phyloP scores from a whole-genome alignment of 2,113 vertebrate species.

The Abramis brama region DNA sequence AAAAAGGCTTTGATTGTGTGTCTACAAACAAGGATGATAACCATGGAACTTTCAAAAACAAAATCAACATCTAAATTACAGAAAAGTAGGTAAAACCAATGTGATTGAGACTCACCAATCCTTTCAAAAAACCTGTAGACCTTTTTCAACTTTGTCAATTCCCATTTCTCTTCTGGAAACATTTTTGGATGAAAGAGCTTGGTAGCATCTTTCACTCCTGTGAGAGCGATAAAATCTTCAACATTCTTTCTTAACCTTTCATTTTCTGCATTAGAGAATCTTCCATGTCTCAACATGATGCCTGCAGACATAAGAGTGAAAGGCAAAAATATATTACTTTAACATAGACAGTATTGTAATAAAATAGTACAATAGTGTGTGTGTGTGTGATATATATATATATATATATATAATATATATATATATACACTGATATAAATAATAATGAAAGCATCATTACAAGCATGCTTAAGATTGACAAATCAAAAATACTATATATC shows the following conservation, averaged over 20 bases:
- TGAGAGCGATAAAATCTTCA: constrained; percentile 66
- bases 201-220: constrained; percentile 56
- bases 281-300: constrained; percentile 59
- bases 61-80: neutral
- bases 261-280: constrained; percentile 65
- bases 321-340: neutral
- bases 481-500: neutral
- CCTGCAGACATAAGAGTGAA: constrained; percentile 54
- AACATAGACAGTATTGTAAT: neutral
- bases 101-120: constrained; percentile 61
- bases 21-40: neutral
- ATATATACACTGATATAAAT: neutral
- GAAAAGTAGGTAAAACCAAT: neutral
- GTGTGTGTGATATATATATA: too few relatives aligned
- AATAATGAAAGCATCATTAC: neutral
- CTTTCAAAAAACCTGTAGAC: constrained; percentile 61
- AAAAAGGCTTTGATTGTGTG: too few relatives aligned
- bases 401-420: too few relatives aligned
- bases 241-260: constrained; percentile 63
- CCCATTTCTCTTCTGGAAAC: constrained; percentile 45
- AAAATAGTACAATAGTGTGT: too few relatives aligned
- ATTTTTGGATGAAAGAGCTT: constrained; percentile 68
- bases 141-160: constrained; percentile 56
- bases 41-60: neutral
- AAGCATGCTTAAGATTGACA: neutral